These are phyloP conservation scores for Pituophis catenifer DNA, from an alignment of 2,113 vertebrate species.

Conservation along the genomic window DNA sequence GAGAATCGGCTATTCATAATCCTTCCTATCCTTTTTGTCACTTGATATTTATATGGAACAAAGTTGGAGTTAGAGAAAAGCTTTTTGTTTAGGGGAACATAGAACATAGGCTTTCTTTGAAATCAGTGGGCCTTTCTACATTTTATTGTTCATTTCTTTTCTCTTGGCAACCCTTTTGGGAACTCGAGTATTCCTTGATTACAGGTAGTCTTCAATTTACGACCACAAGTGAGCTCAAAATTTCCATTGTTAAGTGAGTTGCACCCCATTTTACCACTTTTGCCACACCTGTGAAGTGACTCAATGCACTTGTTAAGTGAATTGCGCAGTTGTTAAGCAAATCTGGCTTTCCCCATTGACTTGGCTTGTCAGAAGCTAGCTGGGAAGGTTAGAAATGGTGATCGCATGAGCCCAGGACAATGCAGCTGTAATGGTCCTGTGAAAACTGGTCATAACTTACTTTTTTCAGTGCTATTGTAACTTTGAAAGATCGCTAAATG, in stretches of 20 bases:
- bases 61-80: not conserved
- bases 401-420: not conserved
- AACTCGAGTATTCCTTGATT: not conserved
- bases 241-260: not conserved
- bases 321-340: not conserved
- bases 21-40: slow-evolving; percentile 33
- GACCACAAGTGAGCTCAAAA: not conserved
- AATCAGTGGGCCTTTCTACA: not conserved
- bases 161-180: not conserved
- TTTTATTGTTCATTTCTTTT: not conserved
- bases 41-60: slow-evolving; percentile 37
- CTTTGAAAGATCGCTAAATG: not conserved
- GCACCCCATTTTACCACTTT: not conserved
- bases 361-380: not conserved
- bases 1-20: slow-evolving; percentile 30
- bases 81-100: not conserved
- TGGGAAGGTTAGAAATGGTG: not conserved
- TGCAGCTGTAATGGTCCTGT: not conserved
- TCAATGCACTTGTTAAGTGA: not conserved
- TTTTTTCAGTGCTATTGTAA: not conserved
- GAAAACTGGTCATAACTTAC: not conserved
- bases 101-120: not conserved
- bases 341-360: not conserved
- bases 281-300: not conserved
- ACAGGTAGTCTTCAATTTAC: not conserved